A percentile compares a stretch with the other conserved stretches of the same genome.
These are phyloP conservation scores for Cantharis rustica DNA, from an alignment of 2,888 invertebrate genomes.

Conservation along the genomic window DNA sequence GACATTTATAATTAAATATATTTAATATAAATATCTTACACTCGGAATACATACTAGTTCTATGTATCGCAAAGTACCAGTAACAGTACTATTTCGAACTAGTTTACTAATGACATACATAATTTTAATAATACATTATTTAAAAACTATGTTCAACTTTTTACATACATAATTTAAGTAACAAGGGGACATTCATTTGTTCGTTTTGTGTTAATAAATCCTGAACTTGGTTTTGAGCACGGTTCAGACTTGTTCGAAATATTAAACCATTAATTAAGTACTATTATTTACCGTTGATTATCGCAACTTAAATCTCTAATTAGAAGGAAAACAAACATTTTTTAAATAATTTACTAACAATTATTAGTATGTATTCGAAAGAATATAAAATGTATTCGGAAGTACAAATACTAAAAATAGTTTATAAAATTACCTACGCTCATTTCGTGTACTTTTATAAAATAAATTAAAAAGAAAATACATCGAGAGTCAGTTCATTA, in stretches of 20 bases:
- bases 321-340: neutral
- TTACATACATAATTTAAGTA: constrained; percentile 37
- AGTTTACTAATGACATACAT: constrained; percentile 55
- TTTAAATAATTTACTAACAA: neutral
- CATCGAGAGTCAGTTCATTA: constrained; percentile 1
- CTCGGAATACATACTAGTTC: constrained; percentile 57
- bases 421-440: constrained; percentile 2
- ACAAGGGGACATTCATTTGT: constrained; percentile 28
- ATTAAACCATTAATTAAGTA: constrained; percentile 23
- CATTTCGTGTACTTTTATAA: neutral
- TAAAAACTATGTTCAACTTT: constrained; percentile 52
- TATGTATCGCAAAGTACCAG: constrained; percentile 48
- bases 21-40: constrained; percentile 60
- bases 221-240: constrained; percentile 27
- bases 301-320: neutral
- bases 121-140: constrained; percentile 47
- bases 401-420: neutral
- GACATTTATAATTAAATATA: constrained; percentile 59
- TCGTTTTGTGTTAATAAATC: constrained; percentile 19
- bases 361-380: neutral
- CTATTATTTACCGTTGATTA: constrained; percentile 4
- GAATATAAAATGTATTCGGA: constrained; percentile 1
- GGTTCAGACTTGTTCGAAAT: constrained; percentile 24
- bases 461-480: constrained; percentile 4
- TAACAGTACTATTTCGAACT: constrained; percentile 52